Base-by-base conservation (phyloP, 2,888 invertebrate genomes). In the Hyles lineata region DNA sequence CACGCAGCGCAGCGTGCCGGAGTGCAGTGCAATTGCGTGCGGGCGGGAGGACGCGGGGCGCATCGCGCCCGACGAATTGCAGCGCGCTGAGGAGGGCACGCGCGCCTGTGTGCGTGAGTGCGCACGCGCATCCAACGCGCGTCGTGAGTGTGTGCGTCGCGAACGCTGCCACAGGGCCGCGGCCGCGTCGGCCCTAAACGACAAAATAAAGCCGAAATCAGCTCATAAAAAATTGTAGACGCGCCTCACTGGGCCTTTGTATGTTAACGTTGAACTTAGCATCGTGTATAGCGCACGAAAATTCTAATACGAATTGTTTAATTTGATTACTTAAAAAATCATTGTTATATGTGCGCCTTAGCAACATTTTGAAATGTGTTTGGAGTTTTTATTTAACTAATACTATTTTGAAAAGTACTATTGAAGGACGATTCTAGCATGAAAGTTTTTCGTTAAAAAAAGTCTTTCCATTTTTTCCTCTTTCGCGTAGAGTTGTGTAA, bases 1-100 rank as follows among this genome's bases (percentile, higher is more conserved):
- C 94, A 93, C 91, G 89, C 89, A 89, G 86, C 89, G 89, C 88
- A 87, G 85, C 89, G 87, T 86, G 86, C 86, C 87, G 79, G 90
- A 92, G 92, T 92, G 93, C 93, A 94, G 91, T 93, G 94, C 93
- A 94, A 94, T 94, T 94, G 94, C 93, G 92, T 89, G 91, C 91
- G 92, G 90, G 87, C 81, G 87, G 80, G 86, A 85, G 87, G 83
- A 83, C 80, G 87, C 82, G 83, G 86, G 78, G 83, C 67, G 74
- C 74, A 85, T 79, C 88, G 88, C 88, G 89, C 85, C 86, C 91
- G 89, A 94, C 93, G 94, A 94, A 94, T 93, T 93, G 94, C 94
- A 93, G 92, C 92, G 84, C 89, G 85, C 88, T 87, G 92, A 91
- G 92, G 93, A 92, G 93, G 92, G 92, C 92, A 83, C 78, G 70